A percentile compares a stretch with the other conserved stretches of the same genome.
phyloP scores from a whole-genome alignment of 2,113 vertebrate genomes.

The Thamnophis sirtalis region DNA sequence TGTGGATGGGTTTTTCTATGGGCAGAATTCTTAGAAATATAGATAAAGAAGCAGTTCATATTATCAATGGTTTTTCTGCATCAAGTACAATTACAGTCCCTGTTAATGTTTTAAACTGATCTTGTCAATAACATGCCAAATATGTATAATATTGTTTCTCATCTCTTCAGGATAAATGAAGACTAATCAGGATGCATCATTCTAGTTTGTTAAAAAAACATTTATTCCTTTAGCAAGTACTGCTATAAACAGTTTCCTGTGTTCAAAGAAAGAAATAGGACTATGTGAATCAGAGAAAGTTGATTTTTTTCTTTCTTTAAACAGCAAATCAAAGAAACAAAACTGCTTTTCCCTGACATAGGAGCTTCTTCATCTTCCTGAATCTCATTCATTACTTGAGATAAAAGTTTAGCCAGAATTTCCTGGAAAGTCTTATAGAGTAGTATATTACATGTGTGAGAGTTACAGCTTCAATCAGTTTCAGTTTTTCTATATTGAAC shows the following conservation, averaged over 20 bases:
- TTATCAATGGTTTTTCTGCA: background rate
- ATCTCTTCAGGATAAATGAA: background rate
- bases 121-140: background rate
- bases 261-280: background rate
- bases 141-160: background rate
- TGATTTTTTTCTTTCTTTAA: background rate
- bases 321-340: background rate
- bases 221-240: background rate
- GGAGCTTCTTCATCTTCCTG: background rate
- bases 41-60: background rate
- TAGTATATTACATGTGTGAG: background rate
- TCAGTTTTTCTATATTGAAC: background rate
- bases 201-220: background rate
- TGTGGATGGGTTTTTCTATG: background rate
- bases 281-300: background rate
- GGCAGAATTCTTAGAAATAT: background rate
- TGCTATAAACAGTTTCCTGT: background rate
- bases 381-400: background rate
- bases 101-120: background rate
- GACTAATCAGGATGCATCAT: background rate
- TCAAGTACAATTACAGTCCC: background rate
- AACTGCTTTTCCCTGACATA: background rate
- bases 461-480: background rate
- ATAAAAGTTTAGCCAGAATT: background rate
- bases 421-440: background rate